These are phyloP conservation scores for Bothrops jararaca DNA, from an alignment of 2,113 vertebrate genomes.

Conservation along the genomic window DNA sequence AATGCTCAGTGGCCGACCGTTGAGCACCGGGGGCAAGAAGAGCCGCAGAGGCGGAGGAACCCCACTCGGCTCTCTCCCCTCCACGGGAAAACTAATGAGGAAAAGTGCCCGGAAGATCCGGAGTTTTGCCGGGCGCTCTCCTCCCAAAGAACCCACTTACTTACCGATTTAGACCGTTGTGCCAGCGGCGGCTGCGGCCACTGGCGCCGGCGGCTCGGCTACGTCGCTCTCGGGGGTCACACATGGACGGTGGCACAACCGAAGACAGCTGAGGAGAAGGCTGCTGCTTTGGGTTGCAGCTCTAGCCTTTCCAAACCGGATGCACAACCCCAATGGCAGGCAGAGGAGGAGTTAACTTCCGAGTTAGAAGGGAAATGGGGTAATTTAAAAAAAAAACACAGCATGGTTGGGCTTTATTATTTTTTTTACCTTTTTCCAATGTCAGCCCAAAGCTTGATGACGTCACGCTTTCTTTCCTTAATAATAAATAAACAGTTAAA, in stretches of 20 bases:
- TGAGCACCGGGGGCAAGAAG: neutral
- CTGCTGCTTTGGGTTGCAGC: neutral
- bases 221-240: neutral
- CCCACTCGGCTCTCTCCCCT: neutral
- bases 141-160: neutral
- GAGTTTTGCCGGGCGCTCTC: neutral
- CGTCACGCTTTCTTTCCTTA: neutral
- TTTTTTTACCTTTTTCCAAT: neutral
- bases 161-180: slow-evolving; percentile 1
- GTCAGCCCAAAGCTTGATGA: neutral
- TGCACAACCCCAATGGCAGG: neutral
- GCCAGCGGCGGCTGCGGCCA: slow-evolving; percentile 1
- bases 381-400: neutral
- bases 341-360: neutral
- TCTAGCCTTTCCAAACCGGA: neutral
- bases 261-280: too few relatives aligned
- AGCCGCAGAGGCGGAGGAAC: neutral
- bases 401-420: neutral
- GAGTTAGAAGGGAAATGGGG: neutral
- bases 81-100: neutral
- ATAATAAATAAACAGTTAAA: neutral
- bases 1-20: neutral
- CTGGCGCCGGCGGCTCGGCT: neutral
- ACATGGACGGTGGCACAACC: neutral
- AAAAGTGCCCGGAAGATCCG: neutral